These are phyloP conservation scores for Thymelicus sylvestris DNA, from an alignment of 2,888 invertebrate species.

Conservation along the genomic window DNA sequence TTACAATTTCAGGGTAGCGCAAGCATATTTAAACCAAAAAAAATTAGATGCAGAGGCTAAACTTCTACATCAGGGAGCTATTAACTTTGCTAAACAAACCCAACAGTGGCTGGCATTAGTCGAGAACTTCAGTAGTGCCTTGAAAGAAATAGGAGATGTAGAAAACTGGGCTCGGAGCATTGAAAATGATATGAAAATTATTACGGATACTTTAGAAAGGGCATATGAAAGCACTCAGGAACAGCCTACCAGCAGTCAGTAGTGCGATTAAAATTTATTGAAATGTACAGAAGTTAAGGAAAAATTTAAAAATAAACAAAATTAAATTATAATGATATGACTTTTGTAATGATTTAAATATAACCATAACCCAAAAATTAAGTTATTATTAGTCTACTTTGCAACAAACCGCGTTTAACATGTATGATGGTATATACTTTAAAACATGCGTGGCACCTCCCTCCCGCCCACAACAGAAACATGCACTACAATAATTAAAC, in stretches of 20 bases:
- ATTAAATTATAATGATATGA: neutral
- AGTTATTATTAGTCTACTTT: no score
- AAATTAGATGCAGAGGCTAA: constrained; percentile 99
- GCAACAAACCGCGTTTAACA: no score
- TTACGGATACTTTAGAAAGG: constrained; percentile 96
- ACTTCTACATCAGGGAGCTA: constrained; percentile 95
- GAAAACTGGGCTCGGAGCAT: constrained; percentile 99
- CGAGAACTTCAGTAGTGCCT: constrained; percentile 93
- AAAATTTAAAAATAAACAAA: neutral
- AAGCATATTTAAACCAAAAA: constrained; percentile 99
- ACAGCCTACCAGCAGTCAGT: constrained; percentile 57
- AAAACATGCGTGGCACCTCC: no score
- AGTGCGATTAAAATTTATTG: constrained; percentile 39
- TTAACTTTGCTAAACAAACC: constrained; percentile 98
- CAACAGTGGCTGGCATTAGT: constrained; percentile 98
- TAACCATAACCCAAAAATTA: no score
- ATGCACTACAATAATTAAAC: no score
- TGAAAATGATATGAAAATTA: constrained; percentile 97
- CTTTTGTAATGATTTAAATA: neutral
- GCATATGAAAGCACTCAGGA: constrained; percentile 92
- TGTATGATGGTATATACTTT: no score
- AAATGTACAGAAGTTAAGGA: neutral
- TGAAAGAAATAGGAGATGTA: constrained; percentile 99
- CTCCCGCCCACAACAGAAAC: no score
- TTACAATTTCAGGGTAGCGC: constrained; percentile 91